Percentiles rank a stretch among this genome's conserved stretches.
Evolutionary conservation across 37 sponge, comb jelly and placozoan genomes (phyloP).

Genomic region (Hexactinellida sp.): DNA sequence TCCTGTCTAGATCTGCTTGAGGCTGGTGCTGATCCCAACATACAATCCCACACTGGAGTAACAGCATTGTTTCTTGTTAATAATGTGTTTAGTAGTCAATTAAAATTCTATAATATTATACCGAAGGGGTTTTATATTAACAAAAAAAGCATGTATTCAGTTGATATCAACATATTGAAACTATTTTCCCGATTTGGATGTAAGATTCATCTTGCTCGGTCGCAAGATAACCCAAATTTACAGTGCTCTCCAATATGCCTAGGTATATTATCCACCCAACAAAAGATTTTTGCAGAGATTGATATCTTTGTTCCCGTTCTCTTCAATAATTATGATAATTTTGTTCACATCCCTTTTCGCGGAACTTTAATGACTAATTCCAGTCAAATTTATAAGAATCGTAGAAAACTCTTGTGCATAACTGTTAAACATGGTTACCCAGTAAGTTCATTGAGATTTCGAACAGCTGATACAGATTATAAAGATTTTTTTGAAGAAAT

Average conservation of each 20-base stretch:
- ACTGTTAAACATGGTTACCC: not conserved
- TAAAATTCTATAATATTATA: not conserved
- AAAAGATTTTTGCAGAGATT: not conserved
- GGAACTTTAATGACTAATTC: not conserved
- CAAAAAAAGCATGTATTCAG: not conserved
- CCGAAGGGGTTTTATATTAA: not conserved
- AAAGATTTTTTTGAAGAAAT: not conserved
- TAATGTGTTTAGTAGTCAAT: not conserved
- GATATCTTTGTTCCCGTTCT: not conserved
- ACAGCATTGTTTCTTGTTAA: not conserved
- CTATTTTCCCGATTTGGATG: not conserved
- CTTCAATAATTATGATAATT: not conserved
- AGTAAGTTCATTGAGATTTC: not conserved
- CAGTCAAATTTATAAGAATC: not conserved
- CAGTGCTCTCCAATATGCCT: no score
- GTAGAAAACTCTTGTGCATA: not conserved
- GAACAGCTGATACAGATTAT: not conserved
- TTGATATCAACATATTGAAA: not conserved
- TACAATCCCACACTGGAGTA: not conserved
- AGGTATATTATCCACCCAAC: no score
- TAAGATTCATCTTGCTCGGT: not conserved
- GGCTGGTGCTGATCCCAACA: not conserved
- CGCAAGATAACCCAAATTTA: not conserved
- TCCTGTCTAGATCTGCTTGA: not conserved
- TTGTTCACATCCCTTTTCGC: not conserved